A percentile compares a stretch with the other conserved stretches of the same genome.
Evolutionary conservation across 2,113 vertebrate genomes (phyloP).

Genomic region (Girardinichthys multiradiatus): DNA sequence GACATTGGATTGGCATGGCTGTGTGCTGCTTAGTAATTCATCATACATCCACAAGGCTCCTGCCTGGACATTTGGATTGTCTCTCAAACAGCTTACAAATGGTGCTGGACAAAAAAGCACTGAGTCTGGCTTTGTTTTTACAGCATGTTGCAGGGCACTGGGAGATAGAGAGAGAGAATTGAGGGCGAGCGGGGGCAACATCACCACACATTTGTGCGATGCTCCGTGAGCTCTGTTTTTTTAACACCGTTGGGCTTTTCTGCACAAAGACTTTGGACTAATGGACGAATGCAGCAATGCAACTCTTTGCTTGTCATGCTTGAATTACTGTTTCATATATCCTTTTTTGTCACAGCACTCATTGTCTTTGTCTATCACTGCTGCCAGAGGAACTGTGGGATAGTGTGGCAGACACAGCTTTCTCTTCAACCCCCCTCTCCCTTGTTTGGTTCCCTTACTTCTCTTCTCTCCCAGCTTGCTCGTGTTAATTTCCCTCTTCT

Average conservation of each 20-base stretch:
- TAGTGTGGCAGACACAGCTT: constrained; percentile 64
- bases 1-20: constrained; percentile 63
- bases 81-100: constrained; percentile 63
- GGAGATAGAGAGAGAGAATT: constrained; percentile 55
- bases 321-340: constrained; percentile 64
- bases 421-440: constrained; percentile 62
- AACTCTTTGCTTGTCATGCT: constrained; percentile 68
- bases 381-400: constrained; percentile 62
- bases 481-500: constrained; percentile 71
- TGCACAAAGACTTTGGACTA: constrained; percentile 58
- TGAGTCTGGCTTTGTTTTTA: constrained; percentile 53
- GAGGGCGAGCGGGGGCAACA: constrained; percentile 42
- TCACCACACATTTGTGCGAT: constrained; percentile 66
- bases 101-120: constrained; percentile 51
- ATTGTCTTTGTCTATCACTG: constrained; percentile 66
- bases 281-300: constrained; percentile 68
- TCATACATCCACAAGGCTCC: constrained; percentile 63
- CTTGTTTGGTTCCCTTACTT: constrained; percentile 59
- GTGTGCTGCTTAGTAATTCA: constrained; percentile 54
- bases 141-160: constrained; percentile 55
- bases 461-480: constrained; percentile 62
- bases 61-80: constrained; percentile 66
- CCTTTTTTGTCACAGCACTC: constrained; percentile 73
- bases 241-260: constrained; percentile 59
- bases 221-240: constrained; percentile 62